Percentiles rank a stretch among this genome's conserved stretches.
Conservation (phyloP, 2,113 vertebrate species). For the Gallinago jamesoni region DNA sequence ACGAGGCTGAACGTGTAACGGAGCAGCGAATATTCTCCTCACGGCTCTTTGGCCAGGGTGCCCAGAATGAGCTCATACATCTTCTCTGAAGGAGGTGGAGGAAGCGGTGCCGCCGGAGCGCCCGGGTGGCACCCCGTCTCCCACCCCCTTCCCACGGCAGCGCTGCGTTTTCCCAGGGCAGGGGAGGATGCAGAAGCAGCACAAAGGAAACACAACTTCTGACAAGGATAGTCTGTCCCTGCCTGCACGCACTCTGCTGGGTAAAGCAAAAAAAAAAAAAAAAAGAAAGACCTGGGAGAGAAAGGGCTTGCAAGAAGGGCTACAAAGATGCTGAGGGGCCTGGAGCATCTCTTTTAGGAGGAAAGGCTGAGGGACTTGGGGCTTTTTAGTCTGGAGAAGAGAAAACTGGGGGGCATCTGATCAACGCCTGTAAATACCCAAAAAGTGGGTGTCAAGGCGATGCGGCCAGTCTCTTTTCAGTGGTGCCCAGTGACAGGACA, state of each 20-base stretch:
- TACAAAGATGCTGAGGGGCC: too few relatives aligned
- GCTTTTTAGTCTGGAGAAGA: too few relatives aligned
- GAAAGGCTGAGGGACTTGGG: too few relatives aligned
- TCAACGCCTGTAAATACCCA: too few relatives aligned
- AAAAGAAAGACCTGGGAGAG: too few relatives aligned
- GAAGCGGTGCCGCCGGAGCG: rapidly evolving
- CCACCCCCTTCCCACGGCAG: not conserved
- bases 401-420: too few relatives aligned
- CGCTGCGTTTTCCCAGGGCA: rapidly evolving
- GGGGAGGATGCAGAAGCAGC: not conserved
- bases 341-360: too few relatives aligned
- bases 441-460: too few relatives aligned
- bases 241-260: rapidly evolving
- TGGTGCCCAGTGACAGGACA: too few relatives aligned
- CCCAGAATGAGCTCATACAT: not conserved
- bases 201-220: not conserved
- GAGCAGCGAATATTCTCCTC: not conserved
- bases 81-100: not conserved
- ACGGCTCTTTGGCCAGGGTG: not conserved
- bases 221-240: not conserved
- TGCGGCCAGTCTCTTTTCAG: too few relatives aligned
- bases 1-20: not conserved
- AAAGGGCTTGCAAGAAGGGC: not conserved
- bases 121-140: not conserved
- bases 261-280: not conserved